Evolutionary conservation across 1,140 invertebrate species (phyloP), one percentile per base, ranked within the genome.

Genomic region (Monochamus saltuarius): DNA sequence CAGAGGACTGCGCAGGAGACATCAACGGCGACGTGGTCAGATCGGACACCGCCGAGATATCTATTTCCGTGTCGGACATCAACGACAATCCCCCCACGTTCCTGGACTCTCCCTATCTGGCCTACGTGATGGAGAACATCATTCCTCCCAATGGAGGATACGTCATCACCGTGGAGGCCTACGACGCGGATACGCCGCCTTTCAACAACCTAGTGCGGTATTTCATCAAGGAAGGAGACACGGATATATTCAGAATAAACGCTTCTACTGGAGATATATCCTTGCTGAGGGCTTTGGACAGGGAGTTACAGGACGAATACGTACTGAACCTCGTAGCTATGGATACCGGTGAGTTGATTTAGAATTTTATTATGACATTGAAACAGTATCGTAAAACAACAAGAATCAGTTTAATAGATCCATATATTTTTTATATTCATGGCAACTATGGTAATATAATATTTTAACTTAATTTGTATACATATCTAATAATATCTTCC

Each of bases 21-120:
- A 76, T 81, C 19, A 64, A 67, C 37, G 85, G 84, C 11, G 82
- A 82, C 49, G 70, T 61, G 0, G 75, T 82, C 0, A 81, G 84
- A 55, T 83, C 82, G 61, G 90, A 93, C 73, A 89, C 85, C 4
- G 89, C 91, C 10, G 84, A 87, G 75, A 78, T 88, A 55, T 82
- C 83, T 39, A 86, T 88, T 63, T 83, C 43, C 36, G 85, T 99
- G 4, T 84, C 88, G 19, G 95, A 98, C 78, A 90, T 98, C 65
- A 98, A 98, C 77, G 96, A 99, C 79, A 95, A 95, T 72, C 86
- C 91, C 7, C 95, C 95, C 1, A 88, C 91, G 0, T 98, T 98
- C 74, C 77, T 92, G 37, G 89, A 92, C 77, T 95, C 92, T 0
- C 92, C 93, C 0, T 97, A 97, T 74, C 75, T 92, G 56, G 92